phyloP scores from a whole-genome alignment of 2,888 invertebrate genomes.

The Cybosia mesomella region DNA sequence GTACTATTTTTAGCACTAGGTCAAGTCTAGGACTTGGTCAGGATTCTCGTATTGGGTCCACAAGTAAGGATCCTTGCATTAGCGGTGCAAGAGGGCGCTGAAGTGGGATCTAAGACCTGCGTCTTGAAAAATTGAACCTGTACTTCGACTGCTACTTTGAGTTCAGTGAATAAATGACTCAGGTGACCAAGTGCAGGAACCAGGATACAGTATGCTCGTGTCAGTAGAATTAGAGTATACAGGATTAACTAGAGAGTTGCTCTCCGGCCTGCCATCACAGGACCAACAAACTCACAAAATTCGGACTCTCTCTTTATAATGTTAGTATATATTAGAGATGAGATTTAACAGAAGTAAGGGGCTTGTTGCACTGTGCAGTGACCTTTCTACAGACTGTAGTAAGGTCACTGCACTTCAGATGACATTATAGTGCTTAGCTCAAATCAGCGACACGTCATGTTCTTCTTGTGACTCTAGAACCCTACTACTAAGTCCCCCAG shows the following conservation, averaged over 20 bases:
- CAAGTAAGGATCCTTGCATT: not conserved
- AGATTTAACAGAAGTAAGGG: no score
- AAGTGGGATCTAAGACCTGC: not conserved
- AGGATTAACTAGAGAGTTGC: not conserved
- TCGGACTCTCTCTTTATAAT: no score
- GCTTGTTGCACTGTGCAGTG: no score
- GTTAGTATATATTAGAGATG: no score
- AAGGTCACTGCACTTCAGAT: not conserved
- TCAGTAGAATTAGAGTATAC: not conserved
- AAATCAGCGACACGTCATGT: not conserved
- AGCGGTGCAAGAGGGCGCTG: no score
- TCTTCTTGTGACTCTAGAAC: not conserved
- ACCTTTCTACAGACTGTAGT: not conserved
- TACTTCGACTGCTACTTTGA: not conserved
- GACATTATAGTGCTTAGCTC: not conserved
- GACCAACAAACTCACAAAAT: no score
- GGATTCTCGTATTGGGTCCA: not conserved
- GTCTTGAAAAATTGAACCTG: not conserved
- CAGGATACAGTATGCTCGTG: not conserved
- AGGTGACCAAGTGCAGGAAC: not conserved
- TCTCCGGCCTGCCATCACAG: no score
- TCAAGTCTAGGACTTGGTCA: not conserved
- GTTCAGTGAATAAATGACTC: no score
- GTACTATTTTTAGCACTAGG: not conserved
- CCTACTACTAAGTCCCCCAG: no score